Base-by-base conservation (phyloP, 2,113 vertebrate species). In the Oncorhynchus nerka region DNA sequence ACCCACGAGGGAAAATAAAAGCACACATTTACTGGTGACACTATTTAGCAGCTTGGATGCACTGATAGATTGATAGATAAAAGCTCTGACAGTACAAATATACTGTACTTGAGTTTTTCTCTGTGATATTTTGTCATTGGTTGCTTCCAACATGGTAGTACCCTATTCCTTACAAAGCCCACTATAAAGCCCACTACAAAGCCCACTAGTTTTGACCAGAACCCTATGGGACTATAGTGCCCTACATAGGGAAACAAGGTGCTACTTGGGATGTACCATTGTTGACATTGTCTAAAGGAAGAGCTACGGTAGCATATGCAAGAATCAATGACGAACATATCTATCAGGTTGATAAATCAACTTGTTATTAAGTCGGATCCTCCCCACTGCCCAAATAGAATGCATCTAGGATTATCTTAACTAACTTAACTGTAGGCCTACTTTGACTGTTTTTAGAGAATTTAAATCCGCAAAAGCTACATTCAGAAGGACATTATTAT, bases 401-500 rank as follows among this genome's bases (percentile, higher is more conserved):
- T 67, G 77, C 75, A 49, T 75, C 81, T 89, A 86, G 39, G 2
- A 45, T 45, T 13, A 30, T 82, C 64, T 81, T 62, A 75, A 88
- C 84, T 90, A 88, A 19, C n/a, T 64, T 90, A 88, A 19, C 34
- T 49, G 48, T 66, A 45, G 39, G 39, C 39, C 39, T 45, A 45
- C 5, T 9, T 39, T 45, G 3, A 45, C 39, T 11, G 39, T 45
- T 11, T 12, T 45, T 45, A 4, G 51, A 55, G 15, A 19, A 16
- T 68, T 75, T 79, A 78, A 78, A 84, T 81, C 82, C 59, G 84
- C 84, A 78, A 80, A 84, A 68, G 74, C 80, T 88, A 86, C 82
- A 75, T 84, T 85, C 81, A 81, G 75, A 84, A 80, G 77, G 85
- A 81, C 79, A 89, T 85, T 79, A 75, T 83, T 83, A 16, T 32